Conservation (phyloP, 2,797 vertebrate species). For the Hydrocynus forskahlii region DNA sequence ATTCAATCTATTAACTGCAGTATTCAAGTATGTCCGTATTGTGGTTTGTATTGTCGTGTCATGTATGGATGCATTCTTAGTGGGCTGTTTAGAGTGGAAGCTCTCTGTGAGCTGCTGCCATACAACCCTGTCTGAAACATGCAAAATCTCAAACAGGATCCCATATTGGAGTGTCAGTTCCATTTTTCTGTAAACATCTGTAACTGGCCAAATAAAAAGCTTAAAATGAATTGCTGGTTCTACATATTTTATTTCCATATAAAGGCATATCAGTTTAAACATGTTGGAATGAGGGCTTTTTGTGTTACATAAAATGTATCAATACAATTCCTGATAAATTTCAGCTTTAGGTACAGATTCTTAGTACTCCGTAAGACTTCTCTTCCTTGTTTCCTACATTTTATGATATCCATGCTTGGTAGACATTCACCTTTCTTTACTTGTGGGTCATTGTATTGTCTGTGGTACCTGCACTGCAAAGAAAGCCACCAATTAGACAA, state of each 20-base stretch:
- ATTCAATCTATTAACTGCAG: slow-evolving; percentile 32
- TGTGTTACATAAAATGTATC: neutral
- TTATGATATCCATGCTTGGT: slow-evolving; percentile 39
- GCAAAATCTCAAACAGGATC: slow-evolving; percentile 49
- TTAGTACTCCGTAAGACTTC: neutral
- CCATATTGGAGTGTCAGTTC: slow-evolving; percentile 11
- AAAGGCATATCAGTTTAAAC: slow-evolving; percentile 36
- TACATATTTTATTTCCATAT: slow-evolving; percentile 48
- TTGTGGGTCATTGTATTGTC: slow-evolving; percentile 42
- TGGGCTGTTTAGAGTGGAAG: slow-evolving; percentile 3
- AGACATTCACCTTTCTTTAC: neutral
- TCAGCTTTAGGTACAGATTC: slow-evolving; percentile 15
- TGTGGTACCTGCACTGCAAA: slow-evolving; percentile 13
- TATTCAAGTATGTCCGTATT: slow-evolving; percentile 40
- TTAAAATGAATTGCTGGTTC: slow-evolving; percentile 12
- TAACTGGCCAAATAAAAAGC: slow-evolving; percentile 52
- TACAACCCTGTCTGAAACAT: slow-evolving; percentile 46
- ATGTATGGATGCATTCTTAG: slow-evolving; percentile 31
- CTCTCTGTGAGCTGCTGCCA: slow-evolving; percentile 9
- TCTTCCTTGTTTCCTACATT: neutral
- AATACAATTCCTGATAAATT: slow-evolving; percentile 3
- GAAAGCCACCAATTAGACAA: slow-evolving; percentile 23
- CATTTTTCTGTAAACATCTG: slow-evolving; percentile 45
- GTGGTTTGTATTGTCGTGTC: slow-evolving; percentile 47
- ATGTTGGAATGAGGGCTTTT: neutral